Evolutionary conservation across 2,888 invertebrate genomes (phyloP).

Genomic region (Tipula vernalis): DNA sequence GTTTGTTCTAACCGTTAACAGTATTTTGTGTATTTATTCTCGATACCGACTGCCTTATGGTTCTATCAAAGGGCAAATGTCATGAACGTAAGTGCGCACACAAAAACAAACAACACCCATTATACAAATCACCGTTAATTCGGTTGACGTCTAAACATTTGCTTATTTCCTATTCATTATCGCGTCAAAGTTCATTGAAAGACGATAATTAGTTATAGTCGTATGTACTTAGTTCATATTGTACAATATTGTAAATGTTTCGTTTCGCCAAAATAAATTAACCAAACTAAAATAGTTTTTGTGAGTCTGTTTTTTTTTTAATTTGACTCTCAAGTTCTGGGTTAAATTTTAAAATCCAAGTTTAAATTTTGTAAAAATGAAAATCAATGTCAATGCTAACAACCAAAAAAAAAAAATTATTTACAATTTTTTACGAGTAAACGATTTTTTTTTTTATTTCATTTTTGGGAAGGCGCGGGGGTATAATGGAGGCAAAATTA

Average conservation of each 20-base stretch:
- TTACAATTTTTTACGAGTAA: not conserved
- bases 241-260: not conserved
- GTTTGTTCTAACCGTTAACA: not conserved
- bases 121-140: not conserved
- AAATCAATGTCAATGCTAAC: not conserved
- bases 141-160: not conserved
- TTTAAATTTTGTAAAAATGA: not conserved
- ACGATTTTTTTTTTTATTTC: not conserved
- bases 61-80: no score
- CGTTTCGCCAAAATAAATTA: no score
- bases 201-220: not conserved
- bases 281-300: not conserved
- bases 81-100: no score
- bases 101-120: not conserved
- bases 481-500: not conserved
- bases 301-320: not conserved
- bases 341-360: not conserved
- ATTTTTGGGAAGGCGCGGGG: not conserved
- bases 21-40: not conserved
- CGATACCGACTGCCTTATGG: no score
- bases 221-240: not conserved
- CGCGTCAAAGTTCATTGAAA: not conserved
- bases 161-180: not conserved
- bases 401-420: not conserved
- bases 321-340: not conserved